These are phyloP conservation scores for Prenolepis imparis DNA, from an alignment of 2,888 invertebrate species.

Conservation along the genomic window DNA sequence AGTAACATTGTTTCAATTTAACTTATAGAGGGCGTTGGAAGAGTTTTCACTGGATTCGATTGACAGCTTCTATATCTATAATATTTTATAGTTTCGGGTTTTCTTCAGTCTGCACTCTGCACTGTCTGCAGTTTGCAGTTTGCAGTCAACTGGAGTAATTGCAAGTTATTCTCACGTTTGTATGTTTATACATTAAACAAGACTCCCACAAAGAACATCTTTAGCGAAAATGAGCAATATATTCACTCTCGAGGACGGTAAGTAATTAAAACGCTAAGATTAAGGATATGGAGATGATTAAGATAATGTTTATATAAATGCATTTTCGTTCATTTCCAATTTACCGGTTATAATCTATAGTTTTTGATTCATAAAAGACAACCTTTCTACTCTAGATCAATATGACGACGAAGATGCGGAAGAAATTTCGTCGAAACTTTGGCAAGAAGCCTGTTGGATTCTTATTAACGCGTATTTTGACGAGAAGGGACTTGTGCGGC, in stretches of 20 bases:
- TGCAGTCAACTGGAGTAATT: background rate
- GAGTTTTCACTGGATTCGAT: too few species aligned
- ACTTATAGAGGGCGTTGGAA: too few species aligned
- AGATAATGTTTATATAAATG: background rate
- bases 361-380: background rate
- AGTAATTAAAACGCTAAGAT: background rate
- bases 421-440: constrained; percentile 98
- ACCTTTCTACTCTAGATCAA: constrained; percentile 63
- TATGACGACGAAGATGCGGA: constrained; percentile 96
- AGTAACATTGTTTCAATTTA: too few species aligned
- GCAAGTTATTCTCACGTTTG: too few species aligned
- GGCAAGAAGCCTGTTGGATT: constrained; percentile 99
- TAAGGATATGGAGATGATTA: background rate
- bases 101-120: background rate
- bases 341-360: background rate
- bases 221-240: constrained; percentile 33
- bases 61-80: background rate
- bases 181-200: background rate
- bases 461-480: constrained; percentile 99
- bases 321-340: background rate
- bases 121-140: too few species aligned
- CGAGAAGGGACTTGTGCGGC: constrained; percentile 99
- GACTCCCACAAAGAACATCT: background rate
- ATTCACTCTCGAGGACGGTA: constrained; percentile 17
- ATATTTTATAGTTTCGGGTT: background rate